phyloP scores from a whole-genome alignment of 1,140 invertebrate genomes.

The Myzus persicae region DNA sequence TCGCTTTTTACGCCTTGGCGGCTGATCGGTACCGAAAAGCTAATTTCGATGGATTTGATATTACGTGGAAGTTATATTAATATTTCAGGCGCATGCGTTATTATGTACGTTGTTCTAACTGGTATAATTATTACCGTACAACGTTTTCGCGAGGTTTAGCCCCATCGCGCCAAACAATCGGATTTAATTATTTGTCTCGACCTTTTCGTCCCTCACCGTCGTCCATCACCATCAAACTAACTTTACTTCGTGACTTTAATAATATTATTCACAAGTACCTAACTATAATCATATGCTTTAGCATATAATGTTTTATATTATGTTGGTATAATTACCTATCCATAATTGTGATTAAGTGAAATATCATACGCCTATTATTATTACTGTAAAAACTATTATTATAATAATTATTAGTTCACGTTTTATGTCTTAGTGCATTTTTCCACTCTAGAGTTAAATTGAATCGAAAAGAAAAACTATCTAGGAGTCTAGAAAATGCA shows the following conservation, averaged over 20 bases:
- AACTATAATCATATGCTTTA: neutral
- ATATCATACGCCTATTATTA: neutral
- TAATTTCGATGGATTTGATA: neutral
- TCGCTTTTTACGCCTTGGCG: rapidly evolving
- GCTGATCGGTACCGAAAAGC: neutral
- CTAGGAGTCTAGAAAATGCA: neutral
- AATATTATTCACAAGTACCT: neutral
- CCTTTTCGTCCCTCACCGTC: neutral
- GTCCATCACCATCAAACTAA: neutral
- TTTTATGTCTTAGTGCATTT: neutral
- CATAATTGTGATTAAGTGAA: neutral
- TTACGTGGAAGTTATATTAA: neutral
- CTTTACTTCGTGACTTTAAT: neutral
- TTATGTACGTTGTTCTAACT: neutral
- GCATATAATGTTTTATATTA: too few species aligned
- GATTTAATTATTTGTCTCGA: neutral
- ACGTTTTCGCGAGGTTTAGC: neutral
- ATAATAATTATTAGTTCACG: neutral
- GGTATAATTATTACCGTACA: neutral
- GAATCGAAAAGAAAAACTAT: neutral
- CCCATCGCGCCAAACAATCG: neutral
- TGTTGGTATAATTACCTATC: neutral
- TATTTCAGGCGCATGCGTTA: neutral
- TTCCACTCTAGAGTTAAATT: neutral
- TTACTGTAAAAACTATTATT: neutral